Evolutionary conservation across 1,140 invertebrate genomes (phyloP), one percentile per base, ranked within the genome.

Genomic region (Drosophila albomicans): DNA sequence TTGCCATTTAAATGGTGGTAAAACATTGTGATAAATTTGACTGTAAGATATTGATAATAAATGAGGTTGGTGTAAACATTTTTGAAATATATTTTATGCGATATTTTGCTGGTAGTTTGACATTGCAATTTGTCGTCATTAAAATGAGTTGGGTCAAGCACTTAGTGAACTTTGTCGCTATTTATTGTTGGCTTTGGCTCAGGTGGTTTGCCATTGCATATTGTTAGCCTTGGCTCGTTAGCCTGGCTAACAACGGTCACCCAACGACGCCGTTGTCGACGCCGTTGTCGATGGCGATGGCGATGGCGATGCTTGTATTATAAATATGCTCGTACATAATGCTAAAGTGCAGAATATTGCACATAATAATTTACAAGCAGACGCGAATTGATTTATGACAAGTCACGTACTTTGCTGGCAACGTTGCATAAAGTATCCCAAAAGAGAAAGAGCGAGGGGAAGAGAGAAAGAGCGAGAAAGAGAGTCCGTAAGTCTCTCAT

Each of bases 71-170:
- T 59, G 79, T 82, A 75, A 54, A 82, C 82, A 71, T 46, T 57
- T 57, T 41, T 25, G 32, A 57, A 70, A 79, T 49, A 69, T 54
- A 43, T 54, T 62, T 61, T 25, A 25, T 59, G 35, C 10, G 28
- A 74, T 63, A 59, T 59, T 52, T 49, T 38, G 48, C 38, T 35
- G 45, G 56, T 52, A 66, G 38, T 73, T 25, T 68, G 35, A 30
- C 28, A 69, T 41, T 87, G 84, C 82, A 88, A 87, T 88, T 87
- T 87, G 76, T 87, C 68, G 58, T 84, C 82, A 82, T 88, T 88
- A 82, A 69, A 59, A 41, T 56, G 25, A 43, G 25, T 64, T 72
- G 51, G 51, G 43, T 46, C 59, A 48, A 46, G 52, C 72, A 63
- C 72, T 75, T 75, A 52, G 67, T 54, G 63, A 75, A 72, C 67